These are phyloP conservation scores for Scrobipalpa atriplicella DNA, from an alignment of 2,888 invertebrate genomes.

Conservation along the genomic window DNA sequence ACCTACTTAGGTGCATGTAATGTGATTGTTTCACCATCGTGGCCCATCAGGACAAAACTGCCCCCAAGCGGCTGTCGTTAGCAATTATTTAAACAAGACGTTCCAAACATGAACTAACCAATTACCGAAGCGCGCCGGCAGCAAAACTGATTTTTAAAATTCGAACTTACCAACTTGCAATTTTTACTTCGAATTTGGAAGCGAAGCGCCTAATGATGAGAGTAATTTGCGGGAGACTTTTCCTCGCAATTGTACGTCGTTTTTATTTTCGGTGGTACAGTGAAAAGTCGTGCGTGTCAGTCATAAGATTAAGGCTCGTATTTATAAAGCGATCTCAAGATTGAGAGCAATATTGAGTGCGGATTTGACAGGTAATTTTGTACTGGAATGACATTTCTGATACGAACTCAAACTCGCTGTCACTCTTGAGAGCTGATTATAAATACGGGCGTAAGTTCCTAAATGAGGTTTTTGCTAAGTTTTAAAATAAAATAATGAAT, in stretches of 20 bases:
- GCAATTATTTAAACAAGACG: constrained; percentile 65
- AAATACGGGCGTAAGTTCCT: no score
- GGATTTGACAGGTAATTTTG: no score
- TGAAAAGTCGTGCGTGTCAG: constrained; percentile 22
- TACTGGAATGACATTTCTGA: no score
- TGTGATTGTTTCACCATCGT: constrained; percentile 38
- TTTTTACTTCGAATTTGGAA: constrained; percentile 22
- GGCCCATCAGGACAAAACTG: constrained; percentile 32
- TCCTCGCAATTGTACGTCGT: constrained; percentile 10
- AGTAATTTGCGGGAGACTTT: constrained; percentile 24
- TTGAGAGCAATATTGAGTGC: no score
- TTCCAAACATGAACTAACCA: constrained; percentile 32
- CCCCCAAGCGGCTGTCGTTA: constrained; percentile 47
- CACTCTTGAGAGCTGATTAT: no score
- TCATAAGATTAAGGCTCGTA: constrained; percentile 24
- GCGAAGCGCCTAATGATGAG: constrained; percentile 24
- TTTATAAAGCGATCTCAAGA: no score
- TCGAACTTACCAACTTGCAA: constrained; percentile 18
- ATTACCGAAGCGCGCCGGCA: constrained; percentile 31
- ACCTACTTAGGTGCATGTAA: constrained; percentile 45
- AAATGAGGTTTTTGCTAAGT: constrained; percentile 18
- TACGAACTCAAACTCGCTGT: no score
- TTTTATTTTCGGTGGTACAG: constrained; percentile 21
- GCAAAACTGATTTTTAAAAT: constrained; percentile 35
- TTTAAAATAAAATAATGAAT: constrained; percentile 18